phyloP scores from a whole-genome alignment of 2,113 vertebrate genomes.

The Zonotrichia leucophrys region DNA sequence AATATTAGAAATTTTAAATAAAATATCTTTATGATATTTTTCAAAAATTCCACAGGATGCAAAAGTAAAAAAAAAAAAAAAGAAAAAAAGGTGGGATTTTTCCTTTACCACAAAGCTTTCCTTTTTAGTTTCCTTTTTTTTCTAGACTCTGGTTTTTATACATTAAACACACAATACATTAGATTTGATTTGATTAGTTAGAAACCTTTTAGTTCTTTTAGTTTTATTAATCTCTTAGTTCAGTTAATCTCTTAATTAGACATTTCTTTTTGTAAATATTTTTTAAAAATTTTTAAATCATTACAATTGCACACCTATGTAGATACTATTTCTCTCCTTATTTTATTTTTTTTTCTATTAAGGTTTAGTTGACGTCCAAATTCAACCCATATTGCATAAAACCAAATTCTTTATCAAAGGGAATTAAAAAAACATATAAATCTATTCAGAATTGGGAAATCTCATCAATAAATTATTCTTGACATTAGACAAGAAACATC shows the following conservation, averaged over 20 bases:
- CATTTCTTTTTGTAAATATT: background rate
- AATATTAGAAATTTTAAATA: background rate
- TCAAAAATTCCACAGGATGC: background rate
- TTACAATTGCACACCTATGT: background rate
- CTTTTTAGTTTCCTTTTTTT: background rate
- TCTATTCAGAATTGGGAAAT: background rate
- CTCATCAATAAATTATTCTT: background rate
- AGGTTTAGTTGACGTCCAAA: background rate
- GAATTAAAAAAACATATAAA: background rate
- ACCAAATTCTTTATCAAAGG: background rate
- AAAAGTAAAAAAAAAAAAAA: background rate
- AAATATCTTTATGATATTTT: background rate
- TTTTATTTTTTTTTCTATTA: background rate
- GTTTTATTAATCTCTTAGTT: too few species aligned
- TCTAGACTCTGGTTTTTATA: background rate
- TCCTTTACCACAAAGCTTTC: background rate
- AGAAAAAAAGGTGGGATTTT: rapidly evolving
- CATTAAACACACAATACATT: background rate
- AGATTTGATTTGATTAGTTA: background rate
- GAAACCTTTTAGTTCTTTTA: too few species aligned
- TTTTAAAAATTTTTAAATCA: rapidly evolving
- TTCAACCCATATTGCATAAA: background rate
- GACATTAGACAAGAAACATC: background rate
- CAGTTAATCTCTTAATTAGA: background rate
- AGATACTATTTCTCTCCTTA: background rate